Percentiles rank a stretch among this genome's conserved stretches.
Conservation (phyloP, 2,797 vertebrate genomes). For the Rhabdophis nuchalis region DNA sequence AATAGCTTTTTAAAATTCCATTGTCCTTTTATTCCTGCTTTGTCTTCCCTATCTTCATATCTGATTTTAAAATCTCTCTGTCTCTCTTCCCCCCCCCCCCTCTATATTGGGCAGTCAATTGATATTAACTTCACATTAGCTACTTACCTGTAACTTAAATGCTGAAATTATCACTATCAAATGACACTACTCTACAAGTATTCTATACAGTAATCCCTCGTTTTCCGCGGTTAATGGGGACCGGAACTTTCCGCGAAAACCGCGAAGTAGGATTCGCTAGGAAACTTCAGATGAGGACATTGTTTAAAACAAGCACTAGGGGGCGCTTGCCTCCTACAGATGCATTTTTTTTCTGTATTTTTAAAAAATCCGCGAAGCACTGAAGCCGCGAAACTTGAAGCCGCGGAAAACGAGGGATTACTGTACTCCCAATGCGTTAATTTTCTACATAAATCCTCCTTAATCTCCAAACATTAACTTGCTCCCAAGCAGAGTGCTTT, state of each 20-base stretch:
- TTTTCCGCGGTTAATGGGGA: too few species aligned
- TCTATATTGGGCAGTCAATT: background rate
- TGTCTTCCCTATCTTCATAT: background rate
- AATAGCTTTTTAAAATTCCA: background rate
- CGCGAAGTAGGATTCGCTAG: too few species aligned
- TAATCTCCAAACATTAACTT: background rate
- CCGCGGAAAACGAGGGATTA: too few species aligned
- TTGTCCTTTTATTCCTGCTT: background rate
- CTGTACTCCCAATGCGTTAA: background rate
- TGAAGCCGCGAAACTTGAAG: too few species aligned
- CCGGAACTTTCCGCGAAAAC: too few species aligned
- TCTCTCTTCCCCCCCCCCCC: background rate
- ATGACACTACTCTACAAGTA: background rate
- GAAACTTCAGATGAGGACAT: too few species aligned
- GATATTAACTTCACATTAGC: background rate
- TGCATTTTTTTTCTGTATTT: too few species aligned
- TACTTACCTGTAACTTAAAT: background rate
- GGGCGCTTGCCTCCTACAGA: too few species aligned
- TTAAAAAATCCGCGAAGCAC: too few species aligned
- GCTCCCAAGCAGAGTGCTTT: background rate
- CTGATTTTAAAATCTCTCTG: background rate
- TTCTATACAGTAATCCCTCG: too few species aligned
- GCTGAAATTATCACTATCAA: background rate
- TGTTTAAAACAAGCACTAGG: too few species aligned
- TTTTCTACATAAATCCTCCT: background rate